Conservation (phyloP, 2,797 vertebrate genomes). For the Notolepis coatsorum region DNA sequence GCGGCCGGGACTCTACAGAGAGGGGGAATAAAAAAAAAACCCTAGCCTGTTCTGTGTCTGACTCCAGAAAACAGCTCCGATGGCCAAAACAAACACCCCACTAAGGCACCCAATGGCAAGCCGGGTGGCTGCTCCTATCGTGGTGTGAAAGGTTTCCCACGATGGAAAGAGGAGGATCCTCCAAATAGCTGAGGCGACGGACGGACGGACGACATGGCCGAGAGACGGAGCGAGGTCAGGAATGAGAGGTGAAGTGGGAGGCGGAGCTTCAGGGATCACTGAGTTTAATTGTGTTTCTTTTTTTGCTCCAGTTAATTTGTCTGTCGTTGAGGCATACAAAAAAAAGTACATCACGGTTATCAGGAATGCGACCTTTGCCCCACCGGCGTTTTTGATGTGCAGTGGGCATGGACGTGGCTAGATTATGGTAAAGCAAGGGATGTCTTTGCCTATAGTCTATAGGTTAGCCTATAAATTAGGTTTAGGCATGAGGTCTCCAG, state of each 20-base stretch:
- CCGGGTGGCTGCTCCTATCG: conserved; percentile 59
- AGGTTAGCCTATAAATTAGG: no score
- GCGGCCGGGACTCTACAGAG: conserved; percentile 47
- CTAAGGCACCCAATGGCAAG: conserved; percentile 67
- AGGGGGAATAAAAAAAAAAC: conserved; percentile 53
- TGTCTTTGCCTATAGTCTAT: no score
- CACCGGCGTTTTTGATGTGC: no score
- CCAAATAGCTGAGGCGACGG: conserved; percentile 10
- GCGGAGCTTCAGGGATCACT: neutral
- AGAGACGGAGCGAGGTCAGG: conserved; percentile 40
- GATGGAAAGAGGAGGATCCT: conserved; percentile 49
- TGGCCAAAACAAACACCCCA: conserved; percentile 78
- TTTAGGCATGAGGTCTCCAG: no score
- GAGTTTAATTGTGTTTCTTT: conserved; percentile 30
- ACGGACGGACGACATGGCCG: conserved; percentile 39
- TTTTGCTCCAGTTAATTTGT: conserved; percentile 14
- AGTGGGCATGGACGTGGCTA: no score
- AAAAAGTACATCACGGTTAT: conserved; percentile 8
- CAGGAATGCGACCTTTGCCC: conserved; percentile 13
- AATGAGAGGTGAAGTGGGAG: conserved; percentile 36
- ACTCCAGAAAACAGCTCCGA: conserved; percentile 68
- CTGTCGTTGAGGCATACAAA: conserved; percentile 2
- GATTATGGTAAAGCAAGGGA: no score
- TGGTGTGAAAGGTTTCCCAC: conserved; percentile 78
- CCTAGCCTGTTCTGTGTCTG: conserved; percentile 62